Evolutionary conservation across 1,140 invertebrate genomes (phyloP).

Genomic region (Meloidogyne hapla): DNA sequence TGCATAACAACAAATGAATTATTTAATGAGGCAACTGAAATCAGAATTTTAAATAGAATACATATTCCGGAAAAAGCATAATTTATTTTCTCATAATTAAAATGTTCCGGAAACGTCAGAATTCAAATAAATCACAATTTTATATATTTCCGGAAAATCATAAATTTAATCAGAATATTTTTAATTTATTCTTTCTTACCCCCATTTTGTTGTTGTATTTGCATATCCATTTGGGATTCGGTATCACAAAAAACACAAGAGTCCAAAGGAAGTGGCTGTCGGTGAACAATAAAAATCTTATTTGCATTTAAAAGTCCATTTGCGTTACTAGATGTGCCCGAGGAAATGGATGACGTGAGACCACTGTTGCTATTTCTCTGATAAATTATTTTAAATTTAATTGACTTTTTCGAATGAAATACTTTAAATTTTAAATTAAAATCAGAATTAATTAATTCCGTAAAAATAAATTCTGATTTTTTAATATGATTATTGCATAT

Average conservation of each 20-base stretch:
- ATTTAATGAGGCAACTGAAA: slow-evolving; percentile 53
- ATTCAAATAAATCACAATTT: background rate
- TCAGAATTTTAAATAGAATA: no score
- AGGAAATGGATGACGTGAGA: background rate
- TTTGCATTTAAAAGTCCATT: slow-evolving; percentile 25
- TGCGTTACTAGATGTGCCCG: background rate
- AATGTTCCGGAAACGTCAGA: no score
- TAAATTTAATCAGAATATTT: background rate
- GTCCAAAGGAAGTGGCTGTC: slow-evolving; percentile 73
- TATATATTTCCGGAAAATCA: background rate
- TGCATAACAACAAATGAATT: slow-evolving; percentile 63
- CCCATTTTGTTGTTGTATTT: slow-evolving; percentile 56
- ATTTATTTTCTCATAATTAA: no score
- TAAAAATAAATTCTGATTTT: no score
- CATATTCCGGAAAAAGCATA: no score
- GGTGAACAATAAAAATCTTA: slow-evolving; percentile 70
- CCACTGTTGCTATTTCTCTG: background rate
- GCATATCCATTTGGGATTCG: slow-evolving; percentile 67
- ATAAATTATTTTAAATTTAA: background rate
- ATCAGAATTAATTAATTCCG: background rate
- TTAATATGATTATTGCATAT: no score
- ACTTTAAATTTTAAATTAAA: no score
- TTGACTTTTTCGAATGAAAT: no score
- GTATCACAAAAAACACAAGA: slow-evolving; percentile 73
- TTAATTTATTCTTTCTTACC: slow-evolving; percentile 29